Base-by-base conservation (phyloP, 2,888 invertebrate species). In the Charanyca ferruginea region DNA sequence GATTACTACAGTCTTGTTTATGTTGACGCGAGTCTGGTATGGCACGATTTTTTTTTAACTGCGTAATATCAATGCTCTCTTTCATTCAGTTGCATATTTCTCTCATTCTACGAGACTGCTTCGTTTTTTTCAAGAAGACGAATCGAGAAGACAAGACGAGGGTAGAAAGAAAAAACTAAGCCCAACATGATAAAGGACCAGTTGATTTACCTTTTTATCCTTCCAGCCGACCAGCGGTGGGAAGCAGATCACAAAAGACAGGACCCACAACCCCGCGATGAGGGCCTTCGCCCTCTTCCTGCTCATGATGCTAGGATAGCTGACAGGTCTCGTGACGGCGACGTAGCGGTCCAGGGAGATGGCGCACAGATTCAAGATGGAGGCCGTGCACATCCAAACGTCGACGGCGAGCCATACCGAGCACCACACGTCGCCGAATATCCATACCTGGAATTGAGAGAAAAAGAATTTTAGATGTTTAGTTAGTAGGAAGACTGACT, bases 321-420 rank as follows among this genome's bases (percentile, higher is more conserved):
- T 98, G 86, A 99, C 98, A 0, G 99, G 99, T 61, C 99, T 96
- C 45, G 99, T 99, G 71, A 99, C 99, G 25, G 99, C 99, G 84
- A 99, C 98, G 95, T 99, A 99, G 92, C 99, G 96, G 95, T 98
- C 98, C 88, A 99, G 95, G 18, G 98, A 98, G 89, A 99, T 99
- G 84, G 98, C 99, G 90, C 99, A 99, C 62, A 99, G 96, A 93
- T 99, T 99, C 83, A 99, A 96, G 86, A 99, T 99, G 83, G 99
- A 99, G 0, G 99, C 99, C 0, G 99, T 99, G 95, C 99, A 99
- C 98, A 99, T 98, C 98, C 99, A 99, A 13, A 99, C 99, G 93
- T 99, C 99, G 65, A 99, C 97, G 0, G 99, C 99, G 75, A 99
- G 96, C 99, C 99, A 99, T 79, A 99, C 97, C 71, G 98, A 98